phyloP scores from a whole-genome alignment of 2,888 invertebrate genomes.

The Conchocele bisecta region DNA sequence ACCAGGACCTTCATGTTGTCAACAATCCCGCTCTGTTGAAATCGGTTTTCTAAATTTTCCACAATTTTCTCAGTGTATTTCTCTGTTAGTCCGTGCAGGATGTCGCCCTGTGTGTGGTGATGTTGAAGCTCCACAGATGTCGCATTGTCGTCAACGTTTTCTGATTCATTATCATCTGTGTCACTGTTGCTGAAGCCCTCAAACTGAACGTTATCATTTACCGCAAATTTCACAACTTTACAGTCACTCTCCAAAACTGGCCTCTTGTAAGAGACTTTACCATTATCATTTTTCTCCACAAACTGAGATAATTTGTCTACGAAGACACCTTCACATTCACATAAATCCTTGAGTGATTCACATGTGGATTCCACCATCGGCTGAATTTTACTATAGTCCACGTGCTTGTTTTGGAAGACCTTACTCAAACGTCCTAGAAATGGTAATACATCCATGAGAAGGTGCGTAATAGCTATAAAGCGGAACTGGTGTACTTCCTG shows the following conservation, averaged over 20 bases:
- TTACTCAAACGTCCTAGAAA: conserved; percentile 7
- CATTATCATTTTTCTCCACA: no score
- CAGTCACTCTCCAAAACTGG: no score
- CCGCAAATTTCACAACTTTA: background rate
- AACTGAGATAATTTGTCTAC: conserved; percentile 15
- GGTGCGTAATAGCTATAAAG: conserved; percentile 24
- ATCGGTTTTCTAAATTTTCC: conserved; percentile 12
- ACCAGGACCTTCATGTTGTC: conserved; percentile 1
- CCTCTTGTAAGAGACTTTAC: no score
- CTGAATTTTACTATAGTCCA: conserved; percentile 25
- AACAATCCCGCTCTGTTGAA: conserved; percentile 1
- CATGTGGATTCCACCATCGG: conserved; percentile 12
- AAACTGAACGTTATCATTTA: background rate
- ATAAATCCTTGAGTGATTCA: conserved; percentile 19
- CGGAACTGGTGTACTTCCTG: conserved; percentile 29
- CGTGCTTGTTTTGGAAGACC: conserved; percentile 12
- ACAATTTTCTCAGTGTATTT: conserved; percentile 2
- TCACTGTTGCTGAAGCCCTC: conserved; percentile 2
- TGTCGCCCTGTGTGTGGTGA: conserved; percentile 5
- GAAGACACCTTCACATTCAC: conserved; percentile 29
- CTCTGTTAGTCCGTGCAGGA: background rate
- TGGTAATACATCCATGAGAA: conserved; percentile 36
- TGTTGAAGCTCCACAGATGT: conserved; percentile 2
- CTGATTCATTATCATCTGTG: background rate
- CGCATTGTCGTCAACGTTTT: background rate